Conservation (phyloP, 2,888 invertebrate species). For the Tubulanus polymorphus region DNA sequence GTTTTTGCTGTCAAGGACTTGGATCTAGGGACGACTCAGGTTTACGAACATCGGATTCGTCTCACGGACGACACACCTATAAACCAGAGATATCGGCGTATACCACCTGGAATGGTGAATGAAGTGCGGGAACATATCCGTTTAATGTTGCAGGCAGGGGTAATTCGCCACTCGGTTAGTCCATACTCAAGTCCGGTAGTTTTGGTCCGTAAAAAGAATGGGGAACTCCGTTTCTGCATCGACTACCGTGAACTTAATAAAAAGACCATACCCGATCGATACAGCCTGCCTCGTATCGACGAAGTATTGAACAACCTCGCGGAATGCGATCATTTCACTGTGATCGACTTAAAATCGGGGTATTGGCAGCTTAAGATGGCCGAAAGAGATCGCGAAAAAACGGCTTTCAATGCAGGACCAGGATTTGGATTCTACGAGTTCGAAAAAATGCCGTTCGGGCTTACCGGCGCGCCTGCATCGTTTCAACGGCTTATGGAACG, state of each 20-base stretch:
- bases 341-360: neutral
- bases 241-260: slow-evolving; percentile 5
- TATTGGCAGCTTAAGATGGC: too few species aligned
- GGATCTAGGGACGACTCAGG: neutral
- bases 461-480: neutral
- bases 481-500: slow-evolving; percentile 2
- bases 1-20: neutral
- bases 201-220: slow-evolving; percentile 8
- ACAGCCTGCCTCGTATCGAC: neutral
- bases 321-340: neutral
- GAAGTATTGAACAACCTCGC: neutral
- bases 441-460: neutral
- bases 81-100: neutral
- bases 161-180: slow-evolving; percentile 1
- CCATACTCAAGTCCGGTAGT: slow-evolving; percentile 3
- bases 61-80: neutral
- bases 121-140: neutral
- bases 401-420: too few species aligned
- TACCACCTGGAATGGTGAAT: neutral
- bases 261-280: neutral
- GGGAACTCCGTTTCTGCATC: slow-evolving; percentile 1
- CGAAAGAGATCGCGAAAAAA: too few species aligned
- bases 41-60: neutral
- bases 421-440: slow-evolving; percentile 4
- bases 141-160: neutral